Evolutionary conservation across 2,797 vertebrate genomes (phyloP).

Genomic region (Naso thynnoides): DNA sequence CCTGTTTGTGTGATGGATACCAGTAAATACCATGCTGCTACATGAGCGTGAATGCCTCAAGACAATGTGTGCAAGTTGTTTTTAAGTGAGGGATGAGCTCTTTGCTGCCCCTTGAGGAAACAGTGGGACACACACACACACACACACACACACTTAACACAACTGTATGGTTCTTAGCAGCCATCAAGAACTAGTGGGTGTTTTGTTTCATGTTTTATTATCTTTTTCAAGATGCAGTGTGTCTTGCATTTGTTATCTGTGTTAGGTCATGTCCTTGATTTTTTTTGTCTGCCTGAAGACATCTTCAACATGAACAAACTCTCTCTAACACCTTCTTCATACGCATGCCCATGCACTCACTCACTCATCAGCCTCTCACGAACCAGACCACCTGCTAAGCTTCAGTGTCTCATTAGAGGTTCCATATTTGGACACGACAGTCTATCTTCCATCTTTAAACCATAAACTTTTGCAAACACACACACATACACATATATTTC

Average conservation of each 20-base stretch:
- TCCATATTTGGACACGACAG: constrained; percentile 67
- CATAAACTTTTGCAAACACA: constrained; percentile 50
- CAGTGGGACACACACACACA: no score
- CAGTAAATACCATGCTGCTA: no score
- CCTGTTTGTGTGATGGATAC: no score
- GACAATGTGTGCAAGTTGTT: no score
- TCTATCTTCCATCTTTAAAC: constrained; percentile 59
- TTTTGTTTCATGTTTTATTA: neutral
- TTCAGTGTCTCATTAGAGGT: constrained; percentile 34
- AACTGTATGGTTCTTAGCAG: no score
- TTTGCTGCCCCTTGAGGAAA: neutral
- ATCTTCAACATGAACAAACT: constrained; percentile 13
- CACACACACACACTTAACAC: no score
- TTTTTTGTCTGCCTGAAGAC: constrained; percentile 10
- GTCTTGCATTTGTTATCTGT: neutral
- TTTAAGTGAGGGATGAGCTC: no score
- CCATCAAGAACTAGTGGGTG: neutral
- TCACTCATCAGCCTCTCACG: constrained; percentile 21
- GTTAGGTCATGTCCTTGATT: neutral
- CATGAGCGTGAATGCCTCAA: no score
- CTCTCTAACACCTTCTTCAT: constrained; percentile 2
- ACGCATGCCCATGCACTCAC: constrained; percentile 18
- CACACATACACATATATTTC: constrained; percentile 23
- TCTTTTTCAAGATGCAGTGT: neutral
- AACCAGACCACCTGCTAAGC: constrained; percentile 62